Conservation (phyloP, 2,113 vertebrate species). For the Eclectus roratus region DNA sequence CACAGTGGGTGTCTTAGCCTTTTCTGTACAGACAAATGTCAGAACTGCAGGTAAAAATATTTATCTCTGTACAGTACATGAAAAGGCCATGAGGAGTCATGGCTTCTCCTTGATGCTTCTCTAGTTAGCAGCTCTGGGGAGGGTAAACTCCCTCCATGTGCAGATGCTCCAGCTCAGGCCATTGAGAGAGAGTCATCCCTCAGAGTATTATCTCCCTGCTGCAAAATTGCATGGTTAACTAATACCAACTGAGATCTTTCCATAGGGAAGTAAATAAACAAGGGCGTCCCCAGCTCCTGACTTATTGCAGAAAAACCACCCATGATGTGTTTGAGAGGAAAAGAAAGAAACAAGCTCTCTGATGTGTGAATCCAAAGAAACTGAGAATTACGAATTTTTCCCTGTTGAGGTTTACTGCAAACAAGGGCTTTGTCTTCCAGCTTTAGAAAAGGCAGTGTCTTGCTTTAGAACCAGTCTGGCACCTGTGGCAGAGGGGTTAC, state of each 20-base stretch:
- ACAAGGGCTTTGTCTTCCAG: neutral
- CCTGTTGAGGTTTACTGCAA: neutral
- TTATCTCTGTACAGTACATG: neutral
- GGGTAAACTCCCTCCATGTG: neutral
- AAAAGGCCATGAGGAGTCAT: neutral
- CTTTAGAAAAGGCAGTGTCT: neutral
- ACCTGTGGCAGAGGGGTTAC: neutral
- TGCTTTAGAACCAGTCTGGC: neutral
- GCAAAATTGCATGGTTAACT: slow-evolving; percentile 17
- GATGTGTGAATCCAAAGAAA: slow-evolving; percentile 15
- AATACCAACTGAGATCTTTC: slow-evolving; percentile 50
- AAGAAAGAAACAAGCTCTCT: neutral
- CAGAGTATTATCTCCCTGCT: slow-evolving; percentile 28
- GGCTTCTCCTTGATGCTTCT: slow-evolving; percentile 13
- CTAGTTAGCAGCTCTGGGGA: slow-evolving; percentile 46
- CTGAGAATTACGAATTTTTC: neutral
- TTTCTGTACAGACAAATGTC: neutral
- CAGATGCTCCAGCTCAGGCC: slow-evolving; percentile 36
- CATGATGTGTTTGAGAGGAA: slow-evolving; percentile 4
- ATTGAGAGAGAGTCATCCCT: slow-evolving; percentile 7
- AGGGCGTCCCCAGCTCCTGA: neutral
- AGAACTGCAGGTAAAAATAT: neutral
- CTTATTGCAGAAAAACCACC: slow-evolving; percentile 50
- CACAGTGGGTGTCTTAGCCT: neutral
- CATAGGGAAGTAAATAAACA: slow-evolving; percentile 51